Evolutionary conservation across 2,888 invertebrate species (phyloP).

Genomic region (Willowsia nigromaculata): DNA sequence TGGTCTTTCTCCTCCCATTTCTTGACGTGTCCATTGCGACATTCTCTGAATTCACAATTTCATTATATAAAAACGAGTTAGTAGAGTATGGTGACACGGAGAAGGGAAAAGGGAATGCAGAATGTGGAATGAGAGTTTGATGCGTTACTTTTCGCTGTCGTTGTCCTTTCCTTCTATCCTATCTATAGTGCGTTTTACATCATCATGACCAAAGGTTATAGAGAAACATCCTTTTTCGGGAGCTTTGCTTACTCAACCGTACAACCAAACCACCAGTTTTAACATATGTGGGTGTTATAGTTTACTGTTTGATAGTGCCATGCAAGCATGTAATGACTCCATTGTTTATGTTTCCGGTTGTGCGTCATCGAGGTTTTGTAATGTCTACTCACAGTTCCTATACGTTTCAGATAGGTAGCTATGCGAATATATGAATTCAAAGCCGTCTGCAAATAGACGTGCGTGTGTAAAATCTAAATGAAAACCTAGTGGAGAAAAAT

Average conservation of each 20-base stretch:
- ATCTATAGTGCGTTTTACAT: constrained; percentile 19
- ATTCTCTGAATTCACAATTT: constrained; percentile 76
- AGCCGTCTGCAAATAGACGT: neutral
- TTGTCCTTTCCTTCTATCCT: too few species aligned
- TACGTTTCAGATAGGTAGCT: neutral
- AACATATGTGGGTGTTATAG: constrained; percentile 19
- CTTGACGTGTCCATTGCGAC: constrained; percentile 74
- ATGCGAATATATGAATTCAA: neutral
- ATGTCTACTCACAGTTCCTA: neutral
- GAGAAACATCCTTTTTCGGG: neutral
- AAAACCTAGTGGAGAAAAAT: neutral
- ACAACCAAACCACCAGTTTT: constrained; percentile 51
- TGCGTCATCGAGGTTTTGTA: neutral
- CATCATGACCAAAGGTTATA: neutral
- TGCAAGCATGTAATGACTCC: neutral
- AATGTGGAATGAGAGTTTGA: neutral
- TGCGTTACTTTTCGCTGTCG: neutral
- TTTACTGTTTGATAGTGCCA: neutral
- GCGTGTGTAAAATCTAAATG: neutral
- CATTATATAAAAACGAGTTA: constrained; percentile 72
- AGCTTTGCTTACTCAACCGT: constrained; percentile 52
- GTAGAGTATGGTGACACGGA: neutral
- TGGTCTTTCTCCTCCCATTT: neutral
- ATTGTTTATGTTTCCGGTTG: neutral
- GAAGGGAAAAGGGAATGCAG: neutral